Base-by-base conservation (phyloP, 2,888 invertebrate genomes). In the Cremastinae sp. region DNA sequence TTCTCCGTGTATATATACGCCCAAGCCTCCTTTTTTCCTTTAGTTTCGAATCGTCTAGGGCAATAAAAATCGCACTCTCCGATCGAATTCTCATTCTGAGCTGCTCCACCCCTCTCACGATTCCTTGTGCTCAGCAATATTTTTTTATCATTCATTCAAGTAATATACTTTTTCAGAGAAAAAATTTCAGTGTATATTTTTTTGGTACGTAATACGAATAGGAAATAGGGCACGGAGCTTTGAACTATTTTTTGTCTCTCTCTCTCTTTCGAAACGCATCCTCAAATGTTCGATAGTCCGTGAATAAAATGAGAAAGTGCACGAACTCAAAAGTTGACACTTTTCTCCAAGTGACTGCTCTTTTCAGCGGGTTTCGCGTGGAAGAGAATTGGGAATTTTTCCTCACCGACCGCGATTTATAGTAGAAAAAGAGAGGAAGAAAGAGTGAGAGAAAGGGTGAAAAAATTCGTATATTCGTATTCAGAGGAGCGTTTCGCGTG, bases 391-490 rank as follows among this genome's bases (percentile, higher is more conserved):
- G 37, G 20, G 47, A 53, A 71, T 71, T 71, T 75, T 59, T 39
- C 14, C 16, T 37, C 18, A n/a, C n/a, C n/a, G n/a, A n/a, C 69
- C 55, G 22, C 61, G 61, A 66, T 65, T 75, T 75, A 71, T 71
- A 51, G 61, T n/a, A n/a, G n/a, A n/a, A n/a, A n/a, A n/a, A n/a
- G n/a, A n/a, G n/a, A n/a, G n/a, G n/a, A n/a, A n/a, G 35, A 45
- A 22, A 49, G 45, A 14, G 7, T 4, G 12, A 35, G 3, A 53
- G 12, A 53, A 4, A n/a, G 1, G 7, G 47, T n/a, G 16, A 68
- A 69, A 69, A 69, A 68, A 74, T 61, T 75, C 61, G 66, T 71
- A 65, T 55, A 71, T 75, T 75, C 61, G 75, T 75, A 75, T 75
- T 66, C 75, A 71, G 75, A 49, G 65, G 71, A 61, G 66, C 10